These are phyloP conservation scores for Marisa cornuarietis DNA, from an alignment of 1,140 invertebrate species.

Conservation along the genomic window DNA sequence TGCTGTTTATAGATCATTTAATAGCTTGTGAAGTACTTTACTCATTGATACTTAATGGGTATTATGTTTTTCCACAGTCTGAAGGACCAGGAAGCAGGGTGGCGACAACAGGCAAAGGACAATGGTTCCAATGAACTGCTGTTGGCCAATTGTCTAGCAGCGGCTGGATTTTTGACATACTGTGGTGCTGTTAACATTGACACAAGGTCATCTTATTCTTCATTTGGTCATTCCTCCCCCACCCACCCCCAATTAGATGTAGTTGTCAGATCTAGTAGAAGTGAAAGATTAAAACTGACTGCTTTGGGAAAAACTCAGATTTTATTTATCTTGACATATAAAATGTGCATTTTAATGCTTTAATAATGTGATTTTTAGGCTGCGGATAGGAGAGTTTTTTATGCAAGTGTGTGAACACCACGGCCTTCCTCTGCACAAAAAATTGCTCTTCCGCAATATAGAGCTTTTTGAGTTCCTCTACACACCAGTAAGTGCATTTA, in stretches of 20 bases:
- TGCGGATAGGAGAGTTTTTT: conserved; percentile 62
- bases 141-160: conserved; percentile 62
- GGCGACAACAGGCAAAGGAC: conserved; percentile 62
- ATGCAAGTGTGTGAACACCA: conserved; percentile 65
- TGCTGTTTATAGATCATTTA: too few relatives aligned
- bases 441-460: conserved; percentile 59
- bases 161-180: conserved; percentile 64
- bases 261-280: too few relatives aligned
- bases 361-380: conserved; percentile 31
- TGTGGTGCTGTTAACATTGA: conserved; percentile 61
- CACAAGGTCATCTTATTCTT: conserved; percentile 47
- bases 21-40: too few relatives aligned
- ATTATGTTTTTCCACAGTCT: conserved; percentile 42
- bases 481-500: conserved; percentile 51
- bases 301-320: too few relatives aligned
- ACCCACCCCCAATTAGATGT: too few relatives aligned
- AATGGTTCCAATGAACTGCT: conserved; percentile 62
- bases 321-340: too few relatives aligned
- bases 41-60: too few relatives aligned
- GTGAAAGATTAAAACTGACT: too few relatives aligned
- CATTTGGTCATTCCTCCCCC: too few relatives aligned
- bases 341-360: too few relatives aligned
- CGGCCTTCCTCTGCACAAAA: conserved; percentile 56
- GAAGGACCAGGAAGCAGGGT: conserved; percentile 57
- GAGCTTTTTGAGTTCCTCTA: conserved; percentile 61